Base-by-base conservation (phyloP, 2,797 vertebrate genomes). In the Sciaenops ocellatus region DNA sequence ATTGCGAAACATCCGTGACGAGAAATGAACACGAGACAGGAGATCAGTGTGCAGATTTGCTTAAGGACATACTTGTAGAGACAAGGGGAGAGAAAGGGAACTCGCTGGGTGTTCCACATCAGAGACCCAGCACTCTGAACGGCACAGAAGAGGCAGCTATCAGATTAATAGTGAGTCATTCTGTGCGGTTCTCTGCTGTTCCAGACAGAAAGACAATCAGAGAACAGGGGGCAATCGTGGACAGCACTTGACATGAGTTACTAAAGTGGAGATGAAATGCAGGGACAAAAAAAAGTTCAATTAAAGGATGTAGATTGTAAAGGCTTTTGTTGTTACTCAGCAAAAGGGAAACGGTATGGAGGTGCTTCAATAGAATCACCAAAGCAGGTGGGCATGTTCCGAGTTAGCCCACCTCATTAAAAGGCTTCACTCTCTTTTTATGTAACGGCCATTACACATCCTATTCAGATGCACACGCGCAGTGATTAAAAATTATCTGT, bases 401-500 rank as follows among this genome's bases (percentile, higher is more conserved):
- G 91, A 91, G 94, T 93, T 90, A 92, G 91, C 89, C 92, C 93
- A 93, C 91, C 94, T 95, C 94, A 95, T 95, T 95, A 95, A 94
- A 93, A 94, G 92, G 83, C 90, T 85, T 91, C 93, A 83, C 89
- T 91, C 87, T 87, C 91, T 94, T 90, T 94, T 92, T 89, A 95
- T 92, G 92, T 80, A 91, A 92, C 89, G 86, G 92, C 93, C 92
- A 93, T 95, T 94, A 93, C 91, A 92, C 90, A 87, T 90, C 92
- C 93, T 83, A 95, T 95, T 95, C 94, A 93, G 92, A 94, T 93
- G 91, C 92, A 93, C 93, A 87, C 89, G 60, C 79, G 47, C 81
- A 34, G 92, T 95, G 95, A 95, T 95, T 95, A 95, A 95, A 93
- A 95, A 95, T 95, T 94, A 95, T 95, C 95, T 94, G 93, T 90